Base-by-base conservation (phyloP, 92 coral and sea anemone species). In the Parazoanthus swiftii region DNA sequence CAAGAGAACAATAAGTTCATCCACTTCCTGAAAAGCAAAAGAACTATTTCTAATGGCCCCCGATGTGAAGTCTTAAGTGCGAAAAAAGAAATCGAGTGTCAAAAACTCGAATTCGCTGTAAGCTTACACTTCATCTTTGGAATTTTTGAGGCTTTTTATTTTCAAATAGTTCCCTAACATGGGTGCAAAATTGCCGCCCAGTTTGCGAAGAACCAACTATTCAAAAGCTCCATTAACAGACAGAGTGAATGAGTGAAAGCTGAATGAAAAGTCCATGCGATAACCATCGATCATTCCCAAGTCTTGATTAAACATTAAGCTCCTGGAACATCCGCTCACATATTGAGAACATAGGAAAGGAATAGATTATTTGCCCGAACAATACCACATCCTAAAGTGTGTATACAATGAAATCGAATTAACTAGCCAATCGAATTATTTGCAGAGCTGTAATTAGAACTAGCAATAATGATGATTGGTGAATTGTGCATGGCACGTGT, bases 401-500 rank as follows among this genome's bases (percentile, higher is more conserved):
- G 94, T 92, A 86, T 89, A 92, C 94, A 92, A 92, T 82, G 88
- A 92, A 89, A 92, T 92, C 90, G 92, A 85, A 86, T 92, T 92
- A 92, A 90, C 90, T 77, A 89, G 81, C 94, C 94, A 89, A 92
- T 92, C 85, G 92, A 76, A 89, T 92, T 92, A 88, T 92, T 89
- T 86, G 94, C 74, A 74, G 92, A 86, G 74, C 88, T 90, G 94
- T 89, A 89, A 92, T 92, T 92, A 89, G 94, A 89, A 85, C 94
- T 79, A 86, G 92, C 88, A 89, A 86, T 92, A 92, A 92, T 89
- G 85, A 81, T 89, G 90, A 82, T 88, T 89, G 91, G 90, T 88
- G 91, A 80, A 88, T 91, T 91, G 94, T 92, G 81, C 56, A 36
- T 35, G 94, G 94, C 94, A 92, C 94, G 94, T 92, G 94, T 92